Evolutionary conservation across 2,888 invertebrate genomes (phyloP).

Genomic region (Fissipunctia ypsillon): DNA sequence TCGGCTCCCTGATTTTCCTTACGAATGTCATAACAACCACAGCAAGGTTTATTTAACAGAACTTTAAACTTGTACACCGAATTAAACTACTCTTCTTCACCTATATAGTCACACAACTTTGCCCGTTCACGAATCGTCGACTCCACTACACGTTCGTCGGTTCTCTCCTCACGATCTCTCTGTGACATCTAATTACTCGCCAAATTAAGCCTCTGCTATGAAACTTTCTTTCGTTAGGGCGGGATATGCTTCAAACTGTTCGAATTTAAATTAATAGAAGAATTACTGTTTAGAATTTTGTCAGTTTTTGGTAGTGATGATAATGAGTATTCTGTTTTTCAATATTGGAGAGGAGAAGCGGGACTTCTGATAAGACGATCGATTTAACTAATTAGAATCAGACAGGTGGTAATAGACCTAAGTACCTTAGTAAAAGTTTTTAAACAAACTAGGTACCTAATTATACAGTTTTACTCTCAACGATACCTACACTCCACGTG

Average conservation of each 20-base stretch:
- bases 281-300: neutral
- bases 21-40: neutral
- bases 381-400: neutral
- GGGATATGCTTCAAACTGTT: conserved; percentile 41
- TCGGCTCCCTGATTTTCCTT: no score
- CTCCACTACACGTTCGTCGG: conserved; percentile 67
- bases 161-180: conserved; percentile 72
- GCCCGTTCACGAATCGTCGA: conserved; percentile 74
- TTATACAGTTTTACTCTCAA: neutral
- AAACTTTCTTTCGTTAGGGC: conserved; percentile 70
- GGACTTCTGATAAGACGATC: neutral
- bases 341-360: no score
- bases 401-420: no score
- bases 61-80: neutral
- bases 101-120: conserved; percentile 40
- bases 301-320: neutral
- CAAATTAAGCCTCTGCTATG: conserved; percentile 78
- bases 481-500: neutral
- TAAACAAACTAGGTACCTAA: neutral
- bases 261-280: conserved; percentile 27
- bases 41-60: neutral
- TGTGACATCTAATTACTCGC: conserved; percentile 83
- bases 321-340: no score
- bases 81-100: conserved; percentile 45
- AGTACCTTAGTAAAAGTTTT: no score